phyloP scores from a whole-genome alignment of 2,797 vertebrate species.

The Enteromius viviparus region DNA sequence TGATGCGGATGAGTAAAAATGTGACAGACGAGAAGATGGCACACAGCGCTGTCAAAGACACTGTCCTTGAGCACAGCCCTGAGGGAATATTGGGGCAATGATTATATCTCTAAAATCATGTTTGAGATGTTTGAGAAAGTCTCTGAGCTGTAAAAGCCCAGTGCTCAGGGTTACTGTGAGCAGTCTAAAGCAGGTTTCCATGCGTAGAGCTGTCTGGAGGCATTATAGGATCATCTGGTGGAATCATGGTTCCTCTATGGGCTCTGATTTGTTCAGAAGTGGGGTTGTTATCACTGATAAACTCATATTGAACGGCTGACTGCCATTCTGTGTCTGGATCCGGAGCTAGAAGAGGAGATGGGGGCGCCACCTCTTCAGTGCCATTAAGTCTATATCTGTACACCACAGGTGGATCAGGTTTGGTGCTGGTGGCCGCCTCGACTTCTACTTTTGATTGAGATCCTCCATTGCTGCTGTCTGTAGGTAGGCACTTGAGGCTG shows the following conservation, averaged over 20 bases:
- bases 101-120: neutral
- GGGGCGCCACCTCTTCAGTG: constrained; percentile 30
- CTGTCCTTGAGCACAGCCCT: constrained; percentile 31
- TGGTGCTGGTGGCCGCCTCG: constrained; percentile 10
- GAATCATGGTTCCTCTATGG: neutral
- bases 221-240: constrained; percentile 56
- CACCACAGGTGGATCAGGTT: constrained; percentile 21
- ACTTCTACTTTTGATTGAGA: constrained; percentile 41
- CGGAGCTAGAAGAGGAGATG: constrained; percentile 29
- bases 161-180: neutral
- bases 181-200: constrained; percentile 49
- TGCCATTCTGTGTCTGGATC: constrained; percentile 30
- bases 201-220: constrained; percentile 74
- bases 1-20: constrained; percentile 12
- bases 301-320: constrained; percentile 26
- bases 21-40: constrained; percentile 2
- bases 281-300: constrained; percentile 16
- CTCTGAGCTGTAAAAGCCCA: neutral
- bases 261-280: constrained; percentile 42
- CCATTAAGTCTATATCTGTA: constrained; percentile 21
- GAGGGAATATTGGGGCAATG: constrained; percentile 31
- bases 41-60: neutral
- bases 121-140: constrained; percentile 6
- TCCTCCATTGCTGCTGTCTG: constrained; percentile 15
- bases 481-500: constrained; percentile 57